Evolutionary conservation across 2,113 vertebrate genomes (phyloP), one percentile per base, ranked within the genome.

Genomic region (Salvator merianae): DNA sequence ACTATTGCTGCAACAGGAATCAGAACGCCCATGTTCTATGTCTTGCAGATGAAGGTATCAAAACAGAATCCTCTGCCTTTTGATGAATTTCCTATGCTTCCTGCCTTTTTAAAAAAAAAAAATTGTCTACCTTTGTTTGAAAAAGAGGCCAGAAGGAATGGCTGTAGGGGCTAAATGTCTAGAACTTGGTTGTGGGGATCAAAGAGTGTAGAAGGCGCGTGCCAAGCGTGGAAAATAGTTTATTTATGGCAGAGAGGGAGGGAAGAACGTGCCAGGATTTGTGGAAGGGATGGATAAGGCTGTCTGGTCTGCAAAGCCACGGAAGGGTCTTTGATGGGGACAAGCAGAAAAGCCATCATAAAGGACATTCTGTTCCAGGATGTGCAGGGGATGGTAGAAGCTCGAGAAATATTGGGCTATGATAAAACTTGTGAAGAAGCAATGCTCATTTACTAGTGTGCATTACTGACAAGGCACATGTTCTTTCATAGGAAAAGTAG

Each of bases 391-490:
- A 77, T 55, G 20, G 13, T 32, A 80, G 55, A 87, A 79, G 81
- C 79, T 90, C 87, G 89, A 62, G 84, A 69, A 81, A 86, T 73
- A 47, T 20, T 88, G 79, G 86, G 10, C 32, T 83, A 20, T 14
- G 50, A 16, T 85, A 87, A 50, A 43, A 13, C 38, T 32, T 30
- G 18, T 34, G 32, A 53, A 34, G 20, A 22, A 5, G 36, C 26
- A 28, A 24, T 18, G 36, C 20, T 55, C 68, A 7, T 14, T 68
- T 69, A 5, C 43, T 68, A 8, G 4, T 38, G 34, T 36, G n/a
- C 32, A 10, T 77, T 6, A 32, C 7, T 18, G 50, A 22, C 53
- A 82, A 73, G 70, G 43, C 14, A 65, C 24, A 53, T 14, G 28
- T 26, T 32, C 43, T 70, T 59, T 77, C 34, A 18, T 34, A 30